Evolutionary conservation across 2,113 vertebrate species (phyloP).

Genomic region (Alouatta palliata): DNA sequence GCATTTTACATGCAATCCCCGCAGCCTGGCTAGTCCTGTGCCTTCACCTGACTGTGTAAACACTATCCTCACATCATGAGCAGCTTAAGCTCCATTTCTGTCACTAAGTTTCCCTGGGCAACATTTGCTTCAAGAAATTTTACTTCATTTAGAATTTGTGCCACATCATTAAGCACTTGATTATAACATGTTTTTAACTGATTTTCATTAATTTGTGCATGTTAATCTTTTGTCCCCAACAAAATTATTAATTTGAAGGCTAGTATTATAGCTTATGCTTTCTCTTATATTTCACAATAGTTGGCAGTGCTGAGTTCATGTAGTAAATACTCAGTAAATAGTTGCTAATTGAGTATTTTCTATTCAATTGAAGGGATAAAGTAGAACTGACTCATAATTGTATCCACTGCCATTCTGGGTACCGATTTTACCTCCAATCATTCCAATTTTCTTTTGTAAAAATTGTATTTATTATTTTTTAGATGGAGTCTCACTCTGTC

Average conservation of each 20-base stretch:
- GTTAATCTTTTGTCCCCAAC: constrained; percentile 37
- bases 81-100: background rate
- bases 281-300: background rate
- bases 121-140: background rate
- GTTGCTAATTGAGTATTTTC: constrained; percentile 3
- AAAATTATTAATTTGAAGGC: constrained; percentile 29
- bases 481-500: too few species aligned
- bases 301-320: background rate
- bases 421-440: background rate
- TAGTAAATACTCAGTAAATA: background rate
- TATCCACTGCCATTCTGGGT: background rate
- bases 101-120: background rate
- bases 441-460: background rate
- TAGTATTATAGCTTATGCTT: background rate
- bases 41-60: background rate
- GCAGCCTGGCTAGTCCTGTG: background rate
- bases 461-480: too few species aligned
- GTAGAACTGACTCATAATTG: background rate
- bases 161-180: constrained; percentile 51
- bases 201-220: constrained; percentile 59
- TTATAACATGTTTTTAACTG: constrained; percentile 58
- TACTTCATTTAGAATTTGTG: constrained; percentile 51
- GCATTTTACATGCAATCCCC: background rate
- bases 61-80: background rate
- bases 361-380: background rate